These are phyloP conservation scores for Dolichopus griseipennis DNA, from an alignment of 2,888 invertebrate species.

Conservation along the genomic window DNA sequence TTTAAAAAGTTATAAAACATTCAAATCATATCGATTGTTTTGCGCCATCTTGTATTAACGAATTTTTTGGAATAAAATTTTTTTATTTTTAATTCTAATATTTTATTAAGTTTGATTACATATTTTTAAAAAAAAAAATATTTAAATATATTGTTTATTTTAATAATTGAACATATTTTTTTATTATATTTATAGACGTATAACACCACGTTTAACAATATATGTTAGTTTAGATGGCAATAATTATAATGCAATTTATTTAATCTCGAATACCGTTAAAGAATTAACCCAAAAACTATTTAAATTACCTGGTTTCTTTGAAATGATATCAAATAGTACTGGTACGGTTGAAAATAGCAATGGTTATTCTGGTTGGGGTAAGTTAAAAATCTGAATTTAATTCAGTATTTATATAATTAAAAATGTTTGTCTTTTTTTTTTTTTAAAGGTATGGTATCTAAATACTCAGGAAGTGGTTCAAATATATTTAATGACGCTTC, in stretches of 20 bases:
- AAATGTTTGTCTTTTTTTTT: slow-evolving; percentile 7
- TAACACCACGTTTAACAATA: slow-evolving; percentile 70
- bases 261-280: slow-evolving; percentile 56
- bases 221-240: slow-evolving; percentile 66
- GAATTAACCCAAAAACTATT: slow-evolving; percentile 61
- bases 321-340: slow-evolving; percentile 35
- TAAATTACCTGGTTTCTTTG: slow-evolving; percentile 48
- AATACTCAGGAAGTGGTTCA: slow-evolving; percentile 43
- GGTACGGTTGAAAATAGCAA: slow-evolving; percentile 26
- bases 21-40: too few relatives aligned
- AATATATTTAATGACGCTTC: slow-evolving; percentile 46
- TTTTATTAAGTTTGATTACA: too few relatives aligned
- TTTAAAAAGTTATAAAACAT: too few relatives aligned
- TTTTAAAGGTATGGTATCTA: slow-evolving; percentile 36
- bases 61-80: slow-evolving; percentile 8
- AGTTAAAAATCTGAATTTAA: slow-evolving; percentile 9
- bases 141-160: too few relatives aligned
- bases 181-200: slow-evolving; percentile 44
- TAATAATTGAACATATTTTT: slow-evolving; percentile 12
- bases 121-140: too few relatives aligned
- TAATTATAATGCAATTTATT: slow-evolving; percentile 72
- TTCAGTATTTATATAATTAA: neutral
- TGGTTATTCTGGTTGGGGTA: slow-evolving; percentile 25
- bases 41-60: too few relatives aligned
- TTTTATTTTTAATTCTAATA: neutral